Percentiles rank a stretch among this genome's conserved stretches.
Evolutionary conservation across 2,797 vertebrate species (phyloP).

Genomic region (Mionectes olivaceus): DNA sequence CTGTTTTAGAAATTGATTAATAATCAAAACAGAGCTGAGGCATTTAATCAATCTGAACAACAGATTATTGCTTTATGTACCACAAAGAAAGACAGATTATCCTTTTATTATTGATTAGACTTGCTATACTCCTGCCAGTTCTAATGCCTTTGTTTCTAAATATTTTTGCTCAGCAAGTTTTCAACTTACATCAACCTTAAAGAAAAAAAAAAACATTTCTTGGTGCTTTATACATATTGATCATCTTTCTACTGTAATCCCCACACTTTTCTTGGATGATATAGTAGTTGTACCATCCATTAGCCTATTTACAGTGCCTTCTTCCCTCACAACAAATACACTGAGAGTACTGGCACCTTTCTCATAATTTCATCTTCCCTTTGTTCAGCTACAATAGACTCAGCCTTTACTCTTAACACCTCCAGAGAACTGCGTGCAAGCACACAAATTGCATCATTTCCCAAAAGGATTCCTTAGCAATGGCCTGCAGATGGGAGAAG

Average conservation of each 20-base stretch:
- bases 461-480: not conserved
- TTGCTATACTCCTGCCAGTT: not conserved
- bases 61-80: constrained; percentile 65
- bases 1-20: constrained; percentile 63
- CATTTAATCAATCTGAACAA: constrained; percentile 68
- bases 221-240: not conserved
- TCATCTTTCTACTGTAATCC: not conserved
- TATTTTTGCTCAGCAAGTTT: constrained; percentile 65
- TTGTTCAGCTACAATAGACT: not conserved
- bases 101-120: constrained; percentile 71
- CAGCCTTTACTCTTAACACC: not conserved
- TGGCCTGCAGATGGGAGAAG: not conserved
- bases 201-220: not conserved
- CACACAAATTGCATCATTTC: not conserved
- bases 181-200: not conserved
- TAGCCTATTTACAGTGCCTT: not conserved
- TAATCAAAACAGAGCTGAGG: constrained; percentile 31
- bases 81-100: constrained; percentile 67
- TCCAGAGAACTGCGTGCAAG: not conserved
- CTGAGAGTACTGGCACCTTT: not conserved
- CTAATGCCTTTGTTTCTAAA: constrained; percentile 31
- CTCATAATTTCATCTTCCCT: not conserved
- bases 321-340: not conserved
- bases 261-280: not conserved
- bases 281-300: not conserved